phyloP scores from a whole-genome alignment of 2,888 invertebrate species.

The Biston stratarius region DNA sequence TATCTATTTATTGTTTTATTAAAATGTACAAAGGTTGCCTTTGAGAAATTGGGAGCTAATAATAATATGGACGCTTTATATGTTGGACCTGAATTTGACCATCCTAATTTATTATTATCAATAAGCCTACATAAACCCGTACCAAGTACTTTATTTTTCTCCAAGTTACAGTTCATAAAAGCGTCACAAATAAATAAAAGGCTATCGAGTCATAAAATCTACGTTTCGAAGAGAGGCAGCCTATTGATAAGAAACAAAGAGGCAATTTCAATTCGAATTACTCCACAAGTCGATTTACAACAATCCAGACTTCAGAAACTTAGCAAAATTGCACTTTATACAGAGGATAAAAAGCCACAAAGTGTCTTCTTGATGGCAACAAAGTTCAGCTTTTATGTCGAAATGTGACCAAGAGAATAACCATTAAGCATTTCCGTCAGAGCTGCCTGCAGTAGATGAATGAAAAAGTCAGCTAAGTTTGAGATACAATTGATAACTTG shows the following conservation, averaged over 20 bases:
- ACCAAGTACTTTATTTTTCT: too few relatives aligned
- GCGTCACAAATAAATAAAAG: slow-evolving; percentile 25
- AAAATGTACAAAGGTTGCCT: too few relatives aligned
- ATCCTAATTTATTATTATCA: too few relatives aligned
- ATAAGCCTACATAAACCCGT: too few relatives aligned
- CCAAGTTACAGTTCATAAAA: slow-evolving; percentile 18
- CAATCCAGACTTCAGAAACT: slow-evolving; percentile 57
- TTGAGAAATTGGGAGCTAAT: too few relatives aligned
- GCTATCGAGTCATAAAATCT: slow-evolving; percentile 26
- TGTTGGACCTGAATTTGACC: too few relatives aligned
- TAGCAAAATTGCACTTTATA: slow-evolving; percentile 64
- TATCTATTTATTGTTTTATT: too few relatives aligned
- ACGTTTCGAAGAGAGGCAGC: slow-evolving; percentile 22
- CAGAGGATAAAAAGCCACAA: slow-evolving; percentile 64
- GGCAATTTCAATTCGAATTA: slow-evolving; percentile 57
- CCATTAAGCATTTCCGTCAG: slow-evolving; percentile 75
- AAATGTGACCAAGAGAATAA: slow-evolving; percentile 72
- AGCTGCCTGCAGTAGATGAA: slow-evolving; percentile 77
- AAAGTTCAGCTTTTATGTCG: slow-evolving; percentile 70
- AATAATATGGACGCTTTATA: too few relatives aligned
- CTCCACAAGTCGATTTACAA: slow-evolving; percentile 59
- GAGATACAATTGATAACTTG: slow-evolving; percentile 81
- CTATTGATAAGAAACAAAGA: slow-evolving; percentile 57
- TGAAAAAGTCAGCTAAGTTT: slow-evolving; percentile 73
- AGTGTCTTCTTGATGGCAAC: slow-evolving; percentile 59